Conservation (phyloP, 1,140 invertebrate species). For the Neotoxoptera formosana region DNA sequence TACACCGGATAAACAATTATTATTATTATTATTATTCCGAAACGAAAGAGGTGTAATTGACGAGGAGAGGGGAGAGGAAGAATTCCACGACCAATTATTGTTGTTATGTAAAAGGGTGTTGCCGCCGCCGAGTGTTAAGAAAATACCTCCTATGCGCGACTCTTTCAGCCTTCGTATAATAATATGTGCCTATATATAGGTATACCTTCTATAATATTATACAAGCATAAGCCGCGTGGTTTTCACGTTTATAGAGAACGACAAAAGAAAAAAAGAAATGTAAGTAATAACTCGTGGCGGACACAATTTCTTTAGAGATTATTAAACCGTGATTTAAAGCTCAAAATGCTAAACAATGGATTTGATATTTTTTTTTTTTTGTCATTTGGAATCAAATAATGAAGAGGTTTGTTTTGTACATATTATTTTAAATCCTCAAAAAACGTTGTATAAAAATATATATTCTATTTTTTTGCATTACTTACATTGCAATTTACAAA, state of each 20-base stretch:
- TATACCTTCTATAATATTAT: not conserved
- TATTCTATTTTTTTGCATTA: not conserved
- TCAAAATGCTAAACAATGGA: not conserved
- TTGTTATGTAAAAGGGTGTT: not conserved
- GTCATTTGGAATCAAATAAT: not conserved
- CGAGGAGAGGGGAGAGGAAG: not conserved
- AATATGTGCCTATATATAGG: not conserved
- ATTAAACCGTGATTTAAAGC: not conserved
- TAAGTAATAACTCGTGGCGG: not conserved
- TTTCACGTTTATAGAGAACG: not conserved
- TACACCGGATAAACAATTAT: conserved; percentile 46
- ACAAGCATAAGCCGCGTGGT: not conserved
- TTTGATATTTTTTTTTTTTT: not conserved
- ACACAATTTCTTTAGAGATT: not conserved
- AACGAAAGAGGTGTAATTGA: not conserved
- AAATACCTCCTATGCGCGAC: not conserved
- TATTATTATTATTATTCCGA: conserved; percentile 31
- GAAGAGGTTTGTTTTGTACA: not conserved
- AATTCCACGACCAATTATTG: conserved; percentile 45
- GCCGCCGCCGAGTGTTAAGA: not conserved
- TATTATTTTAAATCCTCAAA: conserved; percentile 7
- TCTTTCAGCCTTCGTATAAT: not conserved
- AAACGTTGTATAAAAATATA: not conserved
- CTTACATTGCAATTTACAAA: conserved; percentile 14
- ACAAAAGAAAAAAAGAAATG: not conserved